These are phyloP conservation scores for Hydrotaea diabolus DNA, from an alignment of 2,888 invertebrate genomes.

Conservation along the genomic window DNA sequence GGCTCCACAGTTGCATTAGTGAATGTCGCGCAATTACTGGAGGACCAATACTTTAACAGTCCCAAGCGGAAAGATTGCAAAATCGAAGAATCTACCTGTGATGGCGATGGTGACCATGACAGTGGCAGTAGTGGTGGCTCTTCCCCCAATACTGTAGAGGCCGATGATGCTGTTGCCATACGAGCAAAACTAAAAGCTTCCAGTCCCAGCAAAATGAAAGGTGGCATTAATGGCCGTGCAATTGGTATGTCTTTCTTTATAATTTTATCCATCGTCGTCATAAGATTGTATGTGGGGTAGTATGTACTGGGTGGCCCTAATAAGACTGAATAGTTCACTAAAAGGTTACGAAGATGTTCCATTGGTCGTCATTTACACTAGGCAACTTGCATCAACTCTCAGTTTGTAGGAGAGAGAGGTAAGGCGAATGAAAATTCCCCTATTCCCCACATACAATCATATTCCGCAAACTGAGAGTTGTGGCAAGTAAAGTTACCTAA, in stretches of 20 bases:
- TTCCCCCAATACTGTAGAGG: neutral
- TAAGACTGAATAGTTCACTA: too few relatives aligned
- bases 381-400: too few relatives aligned
- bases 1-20: constrained; percentile 63
- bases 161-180: constrained; percentile 36
- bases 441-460: too few relatives aligned
- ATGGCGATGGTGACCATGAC: constrained; percentile 40
- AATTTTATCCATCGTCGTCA: neutral
- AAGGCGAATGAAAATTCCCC: too few relatives aligned
- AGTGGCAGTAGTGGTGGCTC: constrained; percentile 44
- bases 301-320: too few relatives aligned
- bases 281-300: constrained; percentile 12
- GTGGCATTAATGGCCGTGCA: constrained; percentile 69
- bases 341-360: too few relatives aligned
- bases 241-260: constrained; percentile 72
- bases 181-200: constrained; percentile 41
- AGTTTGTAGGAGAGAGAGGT: too few relatives aligned
- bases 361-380: too few relatives aligned
- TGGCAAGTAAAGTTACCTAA: too few relatives aligned
- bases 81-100: constrained; percentile 71
- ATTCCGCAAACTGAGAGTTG: too few relatives aligned
- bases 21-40: constrained; percentile 71
- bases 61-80: constrained; percentile 81
- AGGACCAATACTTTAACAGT: constrained; percentile 80
- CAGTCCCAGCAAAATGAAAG: constrained; percentile 57